Percentiles rank a stretch among this genome's conserved stretches.
phyloP scores from a whole-genome alignment of 2,797 vertebrate genomes.

The Anguilla marmorata region DNA sequence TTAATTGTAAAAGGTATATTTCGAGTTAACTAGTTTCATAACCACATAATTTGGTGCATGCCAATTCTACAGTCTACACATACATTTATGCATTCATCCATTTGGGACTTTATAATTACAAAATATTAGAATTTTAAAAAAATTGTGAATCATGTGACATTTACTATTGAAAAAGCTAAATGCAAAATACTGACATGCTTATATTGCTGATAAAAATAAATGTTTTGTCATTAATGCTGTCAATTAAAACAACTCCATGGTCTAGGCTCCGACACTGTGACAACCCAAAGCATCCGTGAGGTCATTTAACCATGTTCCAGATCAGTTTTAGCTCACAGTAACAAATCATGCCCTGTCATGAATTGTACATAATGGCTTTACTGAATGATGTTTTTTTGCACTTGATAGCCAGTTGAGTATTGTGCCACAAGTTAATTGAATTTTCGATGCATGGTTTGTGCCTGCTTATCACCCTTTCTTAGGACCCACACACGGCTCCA shows the following conservation, averaged over 20 bases:
- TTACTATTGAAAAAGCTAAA: not conserved
- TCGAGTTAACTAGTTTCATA: too few relatives aligned
- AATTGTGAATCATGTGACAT: not conserved
- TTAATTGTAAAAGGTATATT: too few relatives aligned
- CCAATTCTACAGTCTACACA: too few relatives aligned
- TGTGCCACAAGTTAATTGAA: not conserved
- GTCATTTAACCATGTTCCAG: not conserved
- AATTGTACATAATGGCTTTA: not conserved
- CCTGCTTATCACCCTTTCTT: not conserved
- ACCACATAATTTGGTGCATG: too few relatives aligned
- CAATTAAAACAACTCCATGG: too few relatives aligned
- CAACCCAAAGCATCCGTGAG: not conserved
- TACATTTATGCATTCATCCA: too few relatives aligned
- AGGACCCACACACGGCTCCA: not conserved
- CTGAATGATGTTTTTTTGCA: not conserved
- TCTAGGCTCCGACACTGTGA: not conserved
- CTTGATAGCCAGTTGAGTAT: not conserved
- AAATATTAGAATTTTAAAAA: too few relatives aligned
- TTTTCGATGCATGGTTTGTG: not conserved
- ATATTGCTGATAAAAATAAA: not conserved
- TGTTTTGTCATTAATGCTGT: too few relatives aligned
- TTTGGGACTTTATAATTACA: too few relatives aligned
- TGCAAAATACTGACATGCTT: not conserved
- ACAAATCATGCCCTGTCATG: not conserved
- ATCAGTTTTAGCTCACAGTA: not conserved